Evolutionary conservation across 2,797 vertebrate species (phyloP).

Genomic region (Halcyon badia): DNA sequence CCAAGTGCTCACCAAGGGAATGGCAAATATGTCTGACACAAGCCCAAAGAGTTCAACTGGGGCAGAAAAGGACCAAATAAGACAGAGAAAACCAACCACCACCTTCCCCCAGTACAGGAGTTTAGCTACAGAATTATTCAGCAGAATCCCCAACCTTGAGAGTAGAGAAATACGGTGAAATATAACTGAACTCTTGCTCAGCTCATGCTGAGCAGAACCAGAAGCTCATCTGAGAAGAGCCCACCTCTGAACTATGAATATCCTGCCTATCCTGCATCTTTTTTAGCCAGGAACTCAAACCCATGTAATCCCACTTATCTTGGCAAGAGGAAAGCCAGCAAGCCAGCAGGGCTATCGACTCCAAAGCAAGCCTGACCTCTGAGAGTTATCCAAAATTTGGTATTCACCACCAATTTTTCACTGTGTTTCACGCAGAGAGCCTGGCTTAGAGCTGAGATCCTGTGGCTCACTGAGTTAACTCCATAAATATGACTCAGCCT

Average conservation of each 20-base stretch:
- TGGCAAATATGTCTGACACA: background rate
- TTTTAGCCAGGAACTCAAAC: background rate
- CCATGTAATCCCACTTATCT: background rate
- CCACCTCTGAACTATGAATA: background rate
- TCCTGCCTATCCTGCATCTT: background rate
- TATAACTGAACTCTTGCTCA: background rate
- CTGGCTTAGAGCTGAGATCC: background rate
- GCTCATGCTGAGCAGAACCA: background rate
- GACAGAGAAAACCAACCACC: background rate
- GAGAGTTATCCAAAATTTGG: background rate
- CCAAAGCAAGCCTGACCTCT: background rate
- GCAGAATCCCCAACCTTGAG: background rate
- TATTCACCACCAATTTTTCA: background rate
- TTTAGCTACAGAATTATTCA: background rate
- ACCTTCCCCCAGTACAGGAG: rapidly evolving
- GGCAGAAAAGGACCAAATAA: background rate
- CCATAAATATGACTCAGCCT: background rate
- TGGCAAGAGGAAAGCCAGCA: background rate
- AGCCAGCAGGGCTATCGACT: background rate
- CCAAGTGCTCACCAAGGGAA: background rate
- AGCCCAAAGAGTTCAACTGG: background rate
- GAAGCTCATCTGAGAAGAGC: background rate
- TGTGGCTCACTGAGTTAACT: background rate
- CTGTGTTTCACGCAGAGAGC: background rate
- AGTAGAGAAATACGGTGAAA: background rate